phyloP scores from a whole-genome alignment of 2,113 vertebrate species.

The Monarcha castaneiventris region DNA sequence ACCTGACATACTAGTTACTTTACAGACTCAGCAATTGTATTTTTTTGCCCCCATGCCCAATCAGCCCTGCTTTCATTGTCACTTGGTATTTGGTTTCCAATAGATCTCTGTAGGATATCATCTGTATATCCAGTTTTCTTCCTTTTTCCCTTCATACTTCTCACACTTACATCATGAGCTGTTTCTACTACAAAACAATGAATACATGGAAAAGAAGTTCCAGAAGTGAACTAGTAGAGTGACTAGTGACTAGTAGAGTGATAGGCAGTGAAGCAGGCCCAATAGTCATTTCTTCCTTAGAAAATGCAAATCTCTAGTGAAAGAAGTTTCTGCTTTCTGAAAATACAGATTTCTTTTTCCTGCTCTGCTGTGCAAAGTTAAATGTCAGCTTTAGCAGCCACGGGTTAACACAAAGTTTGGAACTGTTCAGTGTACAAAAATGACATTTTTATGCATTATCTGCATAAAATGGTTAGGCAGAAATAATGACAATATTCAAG shows the following conservation, averaged over 20 bases:
- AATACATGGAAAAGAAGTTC: neutral
- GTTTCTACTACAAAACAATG: neutral
- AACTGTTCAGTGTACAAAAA: neutral
- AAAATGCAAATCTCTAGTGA: neutral
- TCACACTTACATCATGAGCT: neutral
- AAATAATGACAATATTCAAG: neutral
- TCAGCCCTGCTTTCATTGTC: neutral
- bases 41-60: neutral
- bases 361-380: neutral
- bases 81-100: neutral
- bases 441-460: neutral
- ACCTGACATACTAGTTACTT: neutral
- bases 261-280: neutral
- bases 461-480: neutral
- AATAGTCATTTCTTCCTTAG: neutral
- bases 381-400: neutral
- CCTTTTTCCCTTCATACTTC: neutral
- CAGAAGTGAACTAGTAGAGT: neutral
- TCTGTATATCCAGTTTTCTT: neutral
- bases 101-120: neutral
- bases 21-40: neutral
- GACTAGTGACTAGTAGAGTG: neutral
- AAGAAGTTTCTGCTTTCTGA: neutral
- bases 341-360: neutral
- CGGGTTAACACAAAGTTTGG: neutral